A percentile compares a stretch with the other conserved stretches of the same genome.
Evolutionary conservation across 2,888 invertebrate species (phyloP).

Genomic region (Erebia aethiops): DNA sequence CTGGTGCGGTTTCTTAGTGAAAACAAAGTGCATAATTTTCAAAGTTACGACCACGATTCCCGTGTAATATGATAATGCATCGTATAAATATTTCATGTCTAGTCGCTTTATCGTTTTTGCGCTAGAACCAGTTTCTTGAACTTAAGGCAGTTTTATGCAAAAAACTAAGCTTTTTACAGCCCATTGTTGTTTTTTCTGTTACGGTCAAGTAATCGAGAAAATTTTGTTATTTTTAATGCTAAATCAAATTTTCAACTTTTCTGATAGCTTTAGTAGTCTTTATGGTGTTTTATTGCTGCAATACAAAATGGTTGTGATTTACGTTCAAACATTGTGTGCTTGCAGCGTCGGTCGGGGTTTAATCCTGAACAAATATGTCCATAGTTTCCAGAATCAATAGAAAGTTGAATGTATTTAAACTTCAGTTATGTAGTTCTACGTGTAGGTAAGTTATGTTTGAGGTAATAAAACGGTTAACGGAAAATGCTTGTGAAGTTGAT

Average conservation of each 20-base stretch:
- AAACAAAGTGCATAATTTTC: constrained; percentile 79
- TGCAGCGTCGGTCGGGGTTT: constrained; percentile 24
- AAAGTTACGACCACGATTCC: constrained; percentile 78
- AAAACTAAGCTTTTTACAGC: constrained; percentile 55
- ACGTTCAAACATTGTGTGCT: constrained; percentile 35
- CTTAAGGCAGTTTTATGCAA: constrained; percentile 61
- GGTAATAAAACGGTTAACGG: constrained; percentile 65
- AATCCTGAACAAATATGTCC: constrained; percentile 39
- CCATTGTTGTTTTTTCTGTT: constrained; percentile 59
- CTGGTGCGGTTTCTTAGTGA: constrained; percentile 65
- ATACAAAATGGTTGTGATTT: constrained; percentile 21
- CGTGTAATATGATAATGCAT: constrained; percentile 81
- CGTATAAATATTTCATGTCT: constrained; percentile 80
- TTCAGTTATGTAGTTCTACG: constrained; percentile 51
- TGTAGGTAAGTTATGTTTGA: constrained; percentile 56
- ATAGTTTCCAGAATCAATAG: constrained; percentile 39
- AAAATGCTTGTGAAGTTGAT: constrained; percentile 59
- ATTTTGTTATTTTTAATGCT: constrained; percentile 27
- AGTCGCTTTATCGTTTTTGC: constrained; percentile 75
- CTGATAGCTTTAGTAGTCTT: constrained; percentile 23
- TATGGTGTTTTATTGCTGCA: constrained; percentile 15
- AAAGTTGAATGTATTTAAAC: constrained; percentile 44
- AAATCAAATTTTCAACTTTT: constrained; percentile 18
- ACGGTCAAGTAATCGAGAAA: constrained; percentile 44
- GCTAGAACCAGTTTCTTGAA: constrained; percentile 67